Evolutionary conservation across 1,140 invertebrate genomes (phyloP).

Genomic region (Leptonema lineaticorne): DNA sequence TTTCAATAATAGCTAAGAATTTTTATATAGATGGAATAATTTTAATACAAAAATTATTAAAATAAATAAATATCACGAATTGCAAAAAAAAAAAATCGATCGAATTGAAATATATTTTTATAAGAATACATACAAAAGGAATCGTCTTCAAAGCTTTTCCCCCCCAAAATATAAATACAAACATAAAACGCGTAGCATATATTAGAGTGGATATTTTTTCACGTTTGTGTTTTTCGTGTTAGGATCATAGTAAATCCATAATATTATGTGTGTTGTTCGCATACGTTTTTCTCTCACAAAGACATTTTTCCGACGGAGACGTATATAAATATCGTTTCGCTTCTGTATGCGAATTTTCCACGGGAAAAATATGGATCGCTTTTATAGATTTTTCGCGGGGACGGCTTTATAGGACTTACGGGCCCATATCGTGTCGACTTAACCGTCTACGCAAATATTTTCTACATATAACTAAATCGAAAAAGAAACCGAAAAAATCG

Average conservation of each 20-base stretch:
- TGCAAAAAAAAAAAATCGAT: too few species aligned
- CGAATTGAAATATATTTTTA: too few species aligned
- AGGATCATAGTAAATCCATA: constrained; percentile 1
- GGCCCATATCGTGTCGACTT: constrained; percentile 5
- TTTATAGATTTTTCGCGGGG: constrained; percentile 16
- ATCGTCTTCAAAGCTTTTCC: too few species aligned
- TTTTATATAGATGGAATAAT: too few species aligned
- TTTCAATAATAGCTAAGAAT: too few species aligned
- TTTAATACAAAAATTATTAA: too few species aligned
- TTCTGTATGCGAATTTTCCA: constrained; percentile 3
- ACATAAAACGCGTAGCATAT: too few species aligned
- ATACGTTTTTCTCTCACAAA: not conserved
- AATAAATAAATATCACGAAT: too few species aligned
- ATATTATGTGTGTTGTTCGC: constrained; percentile 14
- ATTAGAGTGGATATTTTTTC: too few species aligned
- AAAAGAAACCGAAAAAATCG: not conserved
- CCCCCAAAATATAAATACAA: too few species aligned
- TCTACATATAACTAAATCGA: not conserved
- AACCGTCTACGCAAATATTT: constrained; percentile 2
- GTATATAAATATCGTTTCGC: constrained; percentile 15
- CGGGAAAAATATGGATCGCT: constrained; percentile 12
- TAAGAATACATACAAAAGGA: too few species aligned
- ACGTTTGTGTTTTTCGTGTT: too few species aligned
- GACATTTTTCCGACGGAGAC: constrained; percentile 3
- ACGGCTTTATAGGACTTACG: constrained; percentile 11